Percentiles rank a stretch among this genome's conserved stretches.
Conservation (phyloP, 2,113 vertebrate genomes). For the Aspiorhynchus laticeps region DNA sequence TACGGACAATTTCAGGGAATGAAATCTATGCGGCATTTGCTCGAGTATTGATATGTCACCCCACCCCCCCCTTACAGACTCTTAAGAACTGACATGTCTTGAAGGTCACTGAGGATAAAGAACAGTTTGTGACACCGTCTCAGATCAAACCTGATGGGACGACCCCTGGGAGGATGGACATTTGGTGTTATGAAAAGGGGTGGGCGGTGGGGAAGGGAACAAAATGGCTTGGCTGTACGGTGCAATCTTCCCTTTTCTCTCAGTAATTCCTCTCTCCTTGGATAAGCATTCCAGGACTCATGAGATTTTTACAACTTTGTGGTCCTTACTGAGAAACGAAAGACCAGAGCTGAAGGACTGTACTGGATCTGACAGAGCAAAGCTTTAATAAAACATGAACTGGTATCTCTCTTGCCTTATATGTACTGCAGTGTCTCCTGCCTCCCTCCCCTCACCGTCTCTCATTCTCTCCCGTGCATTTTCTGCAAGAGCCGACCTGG, state of each 20-base stretch:
- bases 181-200: neutral
- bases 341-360: slow-evolving; percentile 45
- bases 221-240: slow-evolving; percentile 56
- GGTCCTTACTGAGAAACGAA: slow-evolving; percentile 33
- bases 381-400: slow-evolving; percentile 60
- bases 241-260: slow-evolving; percentile 55
- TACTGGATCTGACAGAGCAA: slow-evolving; percentile 46
- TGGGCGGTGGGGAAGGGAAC: neutral
- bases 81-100: slow-evolving; percentile 48
- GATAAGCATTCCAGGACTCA: slow-evolving; percentile 60
- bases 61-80: slow-evolving; percentile 35
- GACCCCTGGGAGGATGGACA: slow-evolving; percentile 54
- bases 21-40: slow-evolving; percentile 52
- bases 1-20: slow-evolving; percentile 47
- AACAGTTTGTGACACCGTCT: slow-evolving; percentile 50
- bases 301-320: slow-evolving; percentile 44
- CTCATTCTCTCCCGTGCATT: slow-evolving; percentile 27
- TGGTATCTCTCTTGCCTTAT: slow-evolving; percentile 45
- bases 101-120: slow-evolving; percentile 69
- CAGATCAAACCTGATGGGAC: slow-evolving; percentile 61
- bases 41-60: slow-evolving; percentile 58
- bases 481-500: slow-evolving; percentile 51
- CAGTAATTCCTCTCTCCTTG: slow-evolving; percentile 41
- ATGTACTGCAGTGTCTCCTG: slow-evolving; percentile 35
- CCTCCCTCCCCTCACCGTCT: slow-evolving; percentile 7